Evolutionary conservation across 2,888 invertebrate species (phyloP), one percentile per base, ranked within the genome.

Genomic region (Candidula unifasciata): DNA sequence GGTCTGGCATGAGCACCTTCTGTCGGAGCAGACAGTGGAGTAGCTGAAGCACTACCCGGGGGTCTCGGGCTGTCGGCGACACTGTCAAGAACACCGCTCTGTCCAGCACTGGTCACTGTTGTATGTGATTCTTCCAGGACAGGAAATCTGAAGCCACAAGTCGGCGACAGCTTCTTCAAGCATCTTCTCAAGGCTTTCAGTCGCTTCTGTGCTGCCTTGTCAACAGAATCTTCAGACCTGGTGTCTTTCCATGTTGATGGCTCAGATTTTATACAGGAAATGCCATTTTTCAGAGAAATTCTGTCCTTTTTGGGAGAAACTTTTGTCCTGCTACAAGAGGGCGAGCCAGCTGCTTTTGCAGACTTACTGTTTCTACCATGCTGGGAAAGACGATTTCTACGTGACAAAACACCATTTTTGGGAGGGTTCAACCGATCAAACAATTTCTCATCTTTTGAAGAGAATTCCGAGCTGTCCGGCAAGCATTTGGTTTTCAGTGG

Each of bases 131-230:
- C 77, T 1, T 85, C 85, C 54, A 85, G 44, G 21, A 85, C 81
- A 37, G 85, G 85, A 57, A 85, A 85, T 13, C 64, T 74, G 74
- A 85, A 85, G n/a, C 85, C 85, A 74, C 85, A 85, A 18, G 85
- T 81, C 1, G 85, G 85, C 0, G 77, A 77, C 30, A 85, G 57
- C 54, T 78, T 81, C n/a, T 81, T 85, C 10, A 85, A 71, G 69
- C 85, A 85, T 44, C 85, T 74, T 37, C 57, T 81, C 37, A 85
- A 73, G 2, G 85, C 81, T n/a, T 69, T 76, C 30, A 85, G 69
- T 8, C 77, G 54, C 68, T 85, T 85, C 24, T 81, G 54, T 24
- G 83, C 79, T 24, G 24, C 79, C 27, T 60, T 79, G 2, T 79
- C 78, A 24, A 35, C 10, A n/a, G 24, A 24, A 2, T 69, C 80